A percentile compares a stretch with the other conserved stretches of the same genome.
These are phyloP conservation scores for Rhyacichthys aspro DNA, from an alignment of 2,797 vertebrate species.

Conservation along the genomic window DNA sequence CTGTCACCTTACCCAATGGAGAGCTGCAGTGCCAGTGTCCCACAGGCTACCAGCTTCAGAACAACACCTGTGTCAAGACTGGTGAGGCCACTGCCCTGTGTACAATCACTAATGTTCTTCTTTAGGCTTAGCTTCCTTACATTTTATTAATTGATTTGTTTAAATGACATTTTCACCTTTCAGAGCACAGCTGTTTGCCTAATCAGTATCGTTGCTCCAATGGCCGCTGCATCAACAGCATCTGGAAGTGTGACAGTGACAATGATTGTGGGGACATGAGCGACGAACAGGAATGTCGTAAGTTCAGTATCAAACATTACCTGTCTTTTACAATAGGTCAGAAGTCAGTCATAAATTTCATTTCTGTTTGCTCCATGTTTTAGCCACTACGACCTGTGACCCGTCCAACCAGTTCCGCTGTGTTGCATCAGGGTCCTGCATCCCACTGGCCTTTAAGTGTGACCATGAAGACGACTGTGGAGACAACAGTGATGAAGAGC, in stretches of 20 bases:
- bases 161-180: conserved; percentile 7
- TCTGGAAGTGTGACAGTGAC: conserved; percentile 97
- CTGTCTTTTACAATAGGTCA: not conserved
- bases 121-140: not conserved
- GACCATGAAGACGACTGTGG: conserved; percentile 98
- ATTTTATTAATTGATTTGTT: not conserved
- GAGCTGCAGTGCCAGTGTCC: conserved; percentile 91
- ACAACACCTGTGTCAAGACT: conserved; percentile 87
- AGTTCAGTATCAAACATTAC: conserved; percentile 60
- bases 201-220: conserved; percentile 96
- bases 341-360: not conserved
- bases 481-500: conserved; percentile 95
- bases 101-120: not conserved
- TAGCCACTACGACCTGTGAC: conserved; percentile 92
- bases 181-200: conserved; percentile 91
- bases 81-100: conserved; percentile 73
- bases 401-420: conserved; percentile 92
- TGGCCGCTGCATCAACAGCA: conserved; percentile 96
- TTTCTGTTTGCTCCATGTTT: conserved; percentile 8
- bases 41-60: conserved; percentile 81
- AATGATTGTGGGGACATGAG: conserved; percentile 99
- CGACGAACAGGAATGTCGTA: conserved; percentile 95
- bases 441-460: conserved; percentile 94
- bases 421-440: conserved; percentile 90
- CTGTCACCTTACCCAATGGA: conserved; percentile 78